A percentile compares a stretch with the other conserved stretches of the same genome.
phyloP scores from a whole-genome alignment of 2,797 vertebrate genomes.

The Peromyscus attwateri region DNA sequence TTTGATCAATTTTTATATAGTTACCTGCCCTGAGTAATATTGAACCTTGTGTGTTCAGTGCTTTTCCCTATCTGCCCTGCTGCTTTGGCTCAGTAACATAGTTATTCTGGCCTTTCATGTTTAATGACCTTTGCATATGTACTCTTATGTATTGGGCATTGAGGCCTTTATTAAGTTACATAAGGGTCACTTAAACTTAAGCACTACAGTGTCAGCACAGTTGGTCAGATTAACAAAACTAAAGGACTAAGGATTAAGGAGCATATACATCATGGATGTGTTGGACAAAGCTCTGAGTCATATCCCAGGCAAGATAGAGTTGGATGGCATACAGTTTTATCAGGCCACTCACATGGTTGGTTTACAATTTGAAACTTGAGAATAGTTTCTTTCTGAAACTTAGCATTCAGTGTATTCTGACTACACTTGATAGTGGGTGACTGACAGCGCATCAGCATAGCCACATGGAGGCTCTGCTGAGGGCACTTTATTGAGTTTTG shows the following conservation, averaged over 20 bases:
- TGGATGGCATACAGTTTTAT: background rate
- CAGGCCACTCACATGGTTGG: background rate
- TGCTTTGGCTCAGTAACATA: background rate
- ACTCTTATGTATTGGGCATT: background rate
- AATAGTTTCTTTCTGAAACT: background rate
- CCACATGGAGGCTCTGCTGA: background rate
- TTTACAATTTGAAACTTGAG: background rate
- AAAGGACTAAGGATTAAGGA: background rate
- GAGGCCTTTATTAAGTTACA: too few species aligned
- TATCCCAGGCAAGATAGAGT: background rate
- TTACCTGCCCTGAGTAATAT: background rate
- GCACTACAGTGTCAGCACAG: background rate
- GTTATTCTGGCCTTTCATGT: background rate
- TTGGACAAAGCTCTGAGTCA: background rate
- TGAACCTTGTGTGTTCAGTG: background rate
- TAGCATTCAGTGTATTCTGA: background rate
- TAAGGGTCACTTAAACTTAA: background rate
- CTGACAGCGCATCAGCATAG: background rate
- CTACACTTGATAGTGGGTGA: background rate
- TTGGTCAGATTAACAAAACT: background rate
- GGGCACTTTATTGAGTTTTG: background rate
- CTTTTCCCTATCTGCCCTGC: background rate
- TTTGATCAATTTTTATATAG: background rate
- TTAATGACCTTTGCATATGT: background rate
- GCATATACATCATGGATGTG: background rate